Percentiles rank a stretch among this genome's conserved stretches.
These are phyloP conservation scores for Arenicola marina DNA, from an alignment of 2,888 invertebrate genomes.

Conservation along the genomic window DNA sequence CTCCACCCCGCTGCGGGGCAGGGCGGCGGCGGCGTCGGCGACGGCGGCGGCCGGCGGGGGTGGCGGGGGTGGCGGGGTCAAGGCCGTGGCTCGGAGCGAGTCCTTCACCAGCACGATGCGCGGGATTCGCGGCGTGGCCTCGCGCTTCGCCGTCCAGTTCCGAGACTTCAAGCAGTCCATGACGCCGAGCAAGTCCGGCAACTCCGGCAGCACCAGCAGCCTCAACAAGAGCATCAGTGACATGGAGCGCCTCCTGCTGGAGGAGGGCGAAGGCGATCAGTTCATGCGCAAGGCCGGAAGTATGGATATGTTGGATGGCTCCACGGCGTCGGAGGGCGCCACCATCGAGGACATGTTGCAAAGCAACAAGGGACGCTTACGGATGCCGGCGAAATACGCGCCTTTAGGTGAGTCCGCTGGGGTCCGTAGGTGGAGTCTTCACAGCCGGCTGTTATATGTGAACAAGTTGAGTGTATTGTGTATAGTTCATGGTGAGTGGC, in stretches of 20 bases:
- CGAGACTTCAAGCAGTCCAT: conserved; percentile 55
- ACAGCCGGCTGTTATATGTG: too few relatives aligned
- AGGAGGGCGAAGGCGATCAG: conserved; percentile 13
- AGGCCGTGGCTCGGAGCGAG: conserved; percentile 18
- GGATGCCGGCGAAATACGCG: too few relatives aligned
- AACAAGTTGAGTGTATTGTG: too few relatives aligned
- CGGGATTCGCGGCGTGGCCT: conserved; percentile 12
- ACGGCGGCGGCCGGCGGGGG: too few relatives aligned
- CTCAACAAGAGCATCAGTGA: conserved; percentile 1
- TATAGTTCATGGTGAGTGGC: too few relatives aligned
- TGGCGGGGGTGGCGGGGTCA: too few relatives aligned
- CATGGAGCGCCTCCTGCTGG: conserved; percentile 7
- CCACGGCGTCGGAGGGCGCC: too few relatives aligned
- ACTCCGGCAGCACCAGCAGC: conserved; percentile 12
- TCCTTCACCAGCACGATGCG: conserved; percentile 26
- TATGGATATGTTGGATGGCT: conserved; percentile 6
- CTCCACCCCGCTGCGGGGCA: neutral
- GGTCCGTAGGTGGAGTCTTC: too few relatives aligned
- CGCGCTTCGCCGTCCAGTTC: conserved; percentile 39
- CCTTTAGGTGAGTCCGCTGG: too few relatives aligned
- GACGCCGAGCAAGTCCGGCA: conserved; percentile 41
- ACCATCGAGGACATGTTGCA: too few relatives aligned
- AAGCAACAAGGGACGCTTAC: too few relatives aligned
- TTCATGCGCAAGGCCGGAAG: conserved; percentile 19
- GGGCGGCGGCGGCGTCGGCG: too few relatives aligned